phyloP scores from a whole-genome alignment of 2,113 vertebrate species.

The Anolis sagrei region DNA sequence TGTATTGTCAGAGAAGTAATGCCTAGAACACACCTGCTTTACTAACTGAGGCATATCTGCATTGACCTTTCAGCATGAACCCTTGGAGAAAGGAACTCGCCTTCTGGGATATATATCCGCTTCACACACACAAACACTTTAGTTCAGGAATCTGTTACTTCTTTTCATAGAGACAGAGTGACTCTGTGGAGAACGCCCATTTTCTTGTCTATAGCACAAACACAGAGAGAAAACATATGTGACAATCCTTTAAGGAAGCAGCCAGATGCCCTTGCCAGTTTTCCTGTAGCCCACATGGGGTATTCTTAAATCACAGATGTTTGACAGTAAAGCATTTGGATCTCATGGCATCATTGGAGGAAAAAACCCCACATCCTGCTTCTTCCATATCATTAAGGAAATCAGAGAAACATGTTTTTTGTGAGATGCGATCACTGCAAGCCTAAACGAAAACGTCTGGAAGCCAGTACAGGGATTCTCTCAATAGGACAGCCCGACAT shows the following conservation, averaged over 20 bases:
- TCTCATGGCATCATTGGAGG: constrained; percentile 71
- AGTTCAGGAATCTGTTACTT: constrained; percentile 2
- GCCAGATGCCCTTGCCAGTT: constrained; percentile 68
- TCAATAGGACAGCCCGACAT: constrained; percentile 34
- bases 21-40: too few relatives aligned
- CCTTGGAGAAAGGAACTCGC: not conserved
- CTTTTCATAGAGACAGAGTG: not conserved
- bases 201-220: constrained; percentile 50
- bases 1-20: too few relatives aligned
- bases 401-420: constrained; percentile 71
- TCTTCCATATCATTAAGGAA: constrained; percentile 63
- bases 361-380: constrained; percentile 71
- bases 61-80: not conserved
- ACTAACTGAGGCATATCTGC: too few relatives aligned
- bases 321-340: constrained; percentile 77
- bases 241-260: constrained; percentile 75
- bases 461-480: constrained; percentile 51
- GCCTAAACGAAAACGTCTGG: constrained; percentile 73
- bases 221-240: constrained; percentile 62
- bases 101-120: not conserved
- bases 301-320: constrained; percentile 79
- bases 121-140: not conserved
- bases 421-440: constrained; percentile 64
- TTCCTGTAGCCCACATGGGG: constrained; percentile 76
- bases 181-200: constrained; percentile 22